Evolutionary conservation across 2,113 vertebrate species (phyloP).

Genomic region (Buteo buteo): DNA sequence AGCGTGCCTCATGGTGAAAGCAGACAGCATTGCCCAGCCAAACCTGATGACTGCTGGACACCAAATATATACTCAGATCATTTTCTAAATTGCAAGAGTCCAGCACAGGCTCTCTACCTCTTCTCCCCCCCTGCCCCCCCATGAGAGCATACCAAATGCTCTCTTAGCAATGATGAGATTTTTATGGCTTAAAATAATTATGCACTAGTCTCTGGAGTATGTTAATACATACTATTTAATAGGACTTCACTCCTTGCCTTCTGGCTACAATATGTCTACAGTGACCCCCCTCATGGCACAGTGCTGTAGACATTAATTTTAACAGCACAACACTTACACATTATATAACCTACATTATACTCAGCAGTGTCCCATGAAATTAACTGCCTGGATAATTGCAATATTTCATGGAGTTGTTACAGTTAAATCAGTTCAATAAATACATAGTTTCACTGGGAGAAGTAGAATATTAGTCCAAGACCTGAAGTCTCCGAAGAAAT

Average conservation of each 20-base stretch:
- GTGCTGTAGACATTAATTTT: not conserved
- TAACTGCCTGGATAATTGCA: not conserved
- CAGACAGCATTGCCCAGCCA: not conserved
- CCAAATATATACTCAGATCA: not conserved
- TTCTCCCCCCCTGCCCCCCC: not conserved
- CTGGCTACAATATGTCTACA: not conserved
- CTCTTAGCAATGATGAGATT: not conserved
- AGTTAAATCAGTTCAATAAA: not conserved
- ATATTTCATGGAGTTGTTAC: not conserved
- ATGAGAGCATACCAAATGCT: not conserved
- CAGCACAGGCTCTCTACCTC: rapidly evolving
- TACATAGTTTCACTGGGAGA: not conserved
- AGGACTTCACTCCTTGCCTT: not conserved
- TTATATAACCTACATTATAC: not conserved
- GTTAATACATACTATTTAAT: not conserved
- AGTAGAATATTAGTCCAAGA: not conserved
- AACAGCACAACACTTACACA: not conserved
- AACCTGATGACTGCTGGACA: not conserved
- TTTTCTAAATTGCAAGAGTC: not conserved
- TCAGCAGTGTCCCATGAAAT: not conserved
- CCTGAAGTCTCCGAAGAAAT: not conserved
- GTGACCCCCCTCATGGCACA: not conserved
- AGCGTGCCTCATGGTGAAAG: not conserved
- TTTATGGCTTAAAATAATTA: not conserved
- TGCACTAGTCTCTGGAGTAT: not conserved